Base-by-base conservation (phyloP, 64 coral and sea anemone genomes). In the Stylophora pistillata region DNA sequence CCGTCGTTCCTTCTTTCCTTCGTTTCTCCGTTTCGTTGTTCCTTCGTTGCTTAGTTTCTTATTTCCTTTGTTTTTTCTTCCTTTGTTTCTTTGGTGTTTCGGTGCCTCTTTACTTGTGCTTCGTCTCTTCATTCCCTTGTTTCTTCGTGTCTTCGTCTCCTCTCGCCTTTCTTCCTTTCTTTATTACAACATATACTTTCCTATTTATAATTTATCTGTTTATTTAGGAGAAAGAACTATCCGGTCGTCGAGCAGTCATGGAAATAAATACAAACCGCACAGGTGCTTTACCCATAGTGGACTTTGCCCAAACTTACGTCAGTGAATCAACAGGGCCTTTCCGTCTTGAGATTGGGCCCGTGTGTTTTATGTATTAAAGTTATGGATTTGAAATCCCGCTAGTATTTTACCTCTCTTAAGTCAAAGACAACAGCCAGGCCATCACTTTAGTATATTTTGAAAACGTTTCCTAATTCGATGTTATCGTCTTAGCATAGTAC, bases 321-420 rank as follows among this genome's bases (percentile, higher is more conserved):
- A 62, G 80, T 26, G 34, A 27, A 53, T 10, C 30, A 15, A 20
- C 33, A 1, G 20, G 69, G 30, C 58, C 64, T 25, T 84, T 84
- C 23, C 32, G 13, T 34, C 62, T 84, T 15, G 80, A 84, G 69
- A 69, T 84, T 12, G 80, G 80, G 53, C 80, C 80, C 10, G 80
- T 84, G 5, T 84, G 80, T 5, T 84, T 84, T 9, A 69, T 84
- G 21, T 84, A 70, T 34, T 84, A 28, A 84, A 70, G n/a, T n/a
- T 15, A 84, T 6, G 9, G n/a, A 16, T 79, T 17, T 58, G 34
- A 6, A 78, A 23, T 54, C 25, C 10, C 23, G 20, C 64, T 68
- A 10, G 9, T 68, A 26, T 68, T 25, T 26, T 2, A 1, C 26
- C 25, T 28, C n/a, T 25, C 26, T 21, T 68, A 28, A 68, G 64